Evolutionary conservation across 2,113 vertebrate genomes (phyloP).

Genomic region (Plotosus lineatus): DNA sequence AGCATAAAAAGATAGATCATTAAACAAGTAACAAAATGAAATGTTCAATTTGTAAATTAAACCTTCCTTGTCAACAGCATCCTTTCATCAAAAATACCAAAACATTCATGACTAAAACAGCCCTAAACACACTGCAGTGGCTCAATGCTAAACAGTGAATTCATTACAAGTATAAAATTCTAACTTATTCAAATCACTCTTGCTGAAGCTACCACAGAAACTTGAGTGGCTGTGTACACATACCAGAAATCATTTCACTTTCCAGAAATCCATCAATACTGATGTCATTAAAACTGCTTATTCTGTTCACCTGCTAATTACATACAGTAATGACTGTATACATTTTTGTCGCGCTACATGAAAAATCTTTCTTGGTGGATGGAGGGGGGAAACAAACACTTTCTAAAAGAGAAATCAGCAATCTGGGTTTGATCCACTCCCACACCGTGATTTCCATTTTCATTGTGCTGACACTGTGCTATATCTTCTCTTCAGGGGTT

Average conservation of each 20-base stretch:
- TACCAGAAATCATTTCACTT: no score
- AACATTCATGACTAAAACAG: constrained; percentile 54
- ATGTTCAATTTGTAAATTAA: no score
- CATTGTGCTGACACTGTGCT: constrained; percentile 33
- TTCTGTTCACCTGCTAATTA: constrained; percentile 15
- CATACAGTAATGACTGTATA: not conserved
- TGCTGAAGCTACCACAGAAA: not conserved
- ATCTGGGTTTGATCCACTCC: not conserved
- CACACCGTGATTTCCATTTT: constrained; percentile 14
- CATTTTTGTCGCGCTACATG: not conserved
- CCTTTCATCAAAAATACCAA: constrained; percentile 19
- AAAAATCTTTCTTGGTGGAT: not conserved
- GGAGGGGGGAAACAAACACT: no score
- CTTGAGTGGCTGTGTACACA: not conserved
- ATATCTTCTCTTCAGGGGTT: constrained; percentile 43
- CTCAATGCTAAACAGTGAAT: constrained; percentile 54
- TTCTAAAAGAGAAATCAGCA: not conserved
- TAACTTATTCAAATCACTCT: constrained; percentile 55
- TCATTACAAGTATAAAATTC: constrained; percentile 54
- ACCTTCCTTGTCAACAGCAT: not conserved
- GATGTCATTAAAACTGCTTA: not conserved
- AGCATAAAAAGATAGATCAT: no score
- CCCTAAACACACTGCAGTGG: constrained; percentile 43
- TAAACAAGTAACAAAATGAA: no score
- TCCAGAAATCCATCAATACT: no score